Percentiles rank a stretch among this genome's conserved stretches.
Conservation (phyloP, 2,797 vertebrate species). For the Acanthornis magna region DNA sequence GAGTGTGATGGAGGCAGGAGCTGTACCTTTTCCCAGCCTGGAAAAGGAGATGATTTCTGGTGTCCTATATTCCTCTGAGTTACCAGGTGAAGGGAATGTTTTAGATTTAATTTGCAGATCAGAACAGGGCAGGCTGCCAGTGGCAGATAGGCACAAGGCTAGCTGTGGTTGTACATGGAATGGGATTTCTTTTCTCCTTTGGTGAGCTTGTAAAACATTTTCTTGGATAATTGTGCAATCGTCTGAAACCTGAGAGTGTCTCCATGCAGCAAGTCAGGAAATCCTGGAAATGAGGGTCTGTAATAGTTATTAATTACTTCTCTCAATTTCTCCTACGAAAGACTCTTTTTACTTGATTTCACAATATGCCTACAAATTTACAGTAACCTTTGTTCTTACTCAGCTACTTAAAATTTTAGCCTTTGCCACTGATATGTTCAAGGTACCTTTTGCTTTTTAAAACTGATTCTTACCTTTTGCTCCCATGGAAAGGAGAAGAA, state of each 20-base stretch:
- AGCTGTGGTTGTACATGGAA: background rate
- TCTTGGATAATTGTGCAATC: background rate
- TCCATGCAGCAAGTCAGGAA: background rate
- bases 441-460: background rate
- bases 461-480: background rate
- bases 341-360: background rate
- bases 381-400: background rate
- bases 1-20: accelerated
- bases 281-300: background rate
- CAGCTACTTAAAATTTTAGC: background rate
- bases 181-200: background rate
- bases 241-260: background rate
- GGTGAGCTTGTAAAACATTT: background rate
- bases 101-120: background rate
- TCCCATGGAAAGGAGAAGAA: background rate
- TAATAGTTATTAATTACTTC: background rate
- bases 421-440: background rate
- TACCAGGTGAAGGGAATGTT: background rate
- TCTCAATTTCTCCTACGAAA: background rate
- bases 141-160: background rate
- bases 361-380: background rate
- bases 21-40: background rate
- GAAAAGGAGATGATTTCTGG: background rate
- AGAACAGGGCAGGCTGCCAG: background rate
- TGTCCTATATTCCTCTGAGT: background rate